Evolutionary conservation across 1,140 invertebrate genomes (phyloP), one percentile per base, ranked within the genome.

Genomic region (Sminthurinus signatus): DNA sequence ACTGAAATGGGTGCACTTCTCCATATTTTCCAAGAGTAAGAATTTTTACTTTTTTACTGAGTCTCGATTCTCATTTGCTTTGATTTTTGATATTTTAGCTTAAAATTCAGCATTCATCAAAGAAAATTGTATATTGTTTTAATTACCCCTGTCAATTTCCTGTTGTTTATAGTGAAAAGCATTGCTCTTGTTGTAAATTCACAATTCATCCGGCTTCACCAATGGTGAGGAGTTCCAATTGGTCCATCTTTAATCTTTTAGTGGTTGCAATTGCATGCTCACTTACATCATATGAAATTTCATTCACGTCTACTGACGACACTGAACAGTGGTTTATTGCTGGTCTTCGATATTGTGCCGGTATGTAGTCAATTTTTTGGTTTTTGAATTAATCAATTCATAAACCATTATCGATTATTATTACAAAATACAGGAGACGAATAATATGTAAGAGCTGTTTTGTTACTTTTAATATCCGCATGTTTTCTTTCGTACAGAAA

Each of bases 1-100:
- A 60, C 62, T 46, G 69, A 71, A 39, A 71, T 71, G 69, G 69
- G 69, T 23, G 27, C 36, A 10, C 43, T 71, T 14, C 58, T 71
- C 54, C 69, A 71, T 28, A 58, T 71, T 32, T 51, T 51, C 19
- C 69, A 71, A 60, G 69, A 71, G 69, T 71, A 60, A 62, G 55
- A 48, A 27, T 8, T 28, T 15, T 52, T 28, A 25, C 4, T 46
- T 36, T 8, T 8, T n/a, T n/a, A n/a, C n/a, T n/a, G n/a, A n/a
- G n/a, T n/a, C n/a, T n/a, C n/a, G n/a, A n/a, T n/a, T n/a, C n/a
- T n/a, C n/a, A n/a, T n/a, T n/a, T n/a, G n/a, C n/a, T n/a, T n/a
- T n/a, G n/a, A n/a, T n/a, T n/a, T n/a, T n/a, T n/a, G n/a, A n/a
- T n/a, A n/a, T n/a, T n/a, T n/a, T n/a, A n/a, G n/a, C n/a, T n/a